Evolutionary conservation across 2,888 invertebrate genomes (phyloP), one percentile per base, ranked within the genome.

Genomic region (Drosophila pegasa): DNA sequence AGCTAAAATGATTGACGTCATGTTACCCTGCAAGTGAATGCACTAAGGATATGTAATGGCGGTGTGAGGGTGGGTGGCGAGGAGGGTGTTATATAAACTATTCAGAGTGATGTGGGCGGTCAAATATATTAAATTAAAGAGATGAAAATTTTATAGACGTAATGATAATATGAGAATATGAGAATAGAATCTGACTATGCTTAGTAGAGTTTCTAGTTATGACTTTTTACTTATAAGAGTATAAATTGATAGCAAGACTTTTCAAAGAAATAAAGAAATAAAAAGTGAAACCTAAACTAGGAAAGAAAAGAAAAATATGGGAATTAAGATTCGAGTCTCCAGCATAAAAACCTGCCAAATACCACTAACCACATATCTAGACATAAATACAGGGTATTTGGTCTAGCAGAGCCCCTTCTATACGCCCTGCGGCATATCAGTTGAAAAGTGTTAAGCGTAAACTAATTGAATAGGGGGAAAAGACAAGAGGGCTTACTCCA

Each of bases 381-480:
- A 31, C 8, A 27, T 29, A 37, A 10, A 2, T 40, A 27, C n/a
- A 60, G 52, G 29, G n/a, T 60, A 71, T 54, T 18, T 9, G 1
- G 1, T 12, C 6, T n/a, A 2, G 12, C n/a, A 22, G 31, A 18
- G 16, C 7, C 48, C 27, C 14, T 7, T 20, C 14, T 27, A 12
- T 27, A 27, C 41, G 22, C 14, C 33, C 22, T 14, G 16, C 12
- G n/a, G 41, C 9, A 8, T 35, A 37, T 35, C 52, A 41, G 25
- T 29, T 6, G 14, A 41, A 63, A 33, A 33, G 33, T 64, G 27
- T 66, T 31, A 20, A 52, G 25, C 20, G 14, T 20, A 33, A 50
- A 45, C 50, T 58, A 72, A 68, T 61, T 74, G 71, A 74, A 57
- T 74, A 8, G 37, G 20, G 33, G 22, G 40, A 40, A 31, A 27